These are phyloP conservation scores for Tinea semifulvella DNA, from an alignment of 2,888 invertebrate species.

Conservation along the genomic window DNA sequence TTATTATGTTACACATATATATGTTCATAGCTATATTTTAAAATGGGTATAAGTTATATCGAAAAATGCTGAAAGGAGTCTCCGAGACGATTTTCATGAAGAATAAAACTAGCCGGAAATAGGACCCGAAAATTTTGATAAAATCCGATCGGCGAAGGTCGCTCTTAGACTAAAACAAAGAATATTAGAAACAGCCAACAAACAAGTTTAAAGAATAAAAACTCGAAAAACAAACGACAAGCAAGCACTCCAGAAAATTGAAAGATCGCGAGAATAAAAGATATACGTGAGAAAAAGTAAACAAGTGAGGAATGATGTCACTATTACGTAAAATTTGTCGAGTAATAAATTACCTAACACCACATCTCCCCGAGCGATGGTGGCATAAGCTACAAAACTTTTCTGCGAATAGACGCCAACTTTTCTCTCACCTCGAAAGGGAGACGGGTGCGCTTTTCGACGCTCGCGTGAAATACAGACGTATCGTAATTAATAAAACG, in stretches of 20 bases:
- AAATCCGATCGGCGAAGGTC: too few species aligned
- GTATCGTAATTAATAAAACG: too few species aligned
- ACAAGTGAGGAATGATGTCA: slow-evolving; percentile 12
- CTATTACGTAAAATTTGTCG: slow-evolving; percentile 12
- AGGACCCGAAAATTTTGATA: too few species aligned
- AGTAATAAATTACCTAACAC: slow-evolving; percentile 24
- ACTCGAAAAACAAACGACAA: too few species aligned
- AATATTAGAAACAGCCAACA: neutral
- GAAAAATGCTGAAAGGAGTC: too few species aligned
- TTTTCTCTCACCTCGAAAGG: slow-evolving; percentile 23
- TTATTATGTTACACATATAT: too few species aligned
- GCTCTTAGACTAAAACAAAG: too few species aligned
- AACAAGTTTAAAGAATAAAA: neutral
- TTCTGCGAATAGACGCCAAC: slow-evolving; percentile 29
- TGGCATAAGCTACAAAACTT: slow-evolving; percentile 41
- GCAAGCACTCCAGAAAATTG: slow-evolving; percentile 8
- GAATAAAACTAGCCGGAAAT: too few species aligned
- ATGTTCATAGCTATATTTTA: too few species aligned
- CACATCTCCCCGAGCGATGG: slow-evolving; percentile 24
- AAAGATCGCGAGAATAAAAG: neutral
- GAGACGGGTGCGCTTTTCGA: neutral
- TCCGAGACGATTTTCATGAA: too few species aligned
- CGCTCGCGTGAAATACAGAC: too few species aligned
- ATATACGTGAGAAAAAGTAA: slow-evolving; percentile 8
- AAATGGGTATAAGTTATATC: too few species aligned